Conservation (phyloP, 2,113 vertebrate genomes). For the Lonchura striata region DNA sequence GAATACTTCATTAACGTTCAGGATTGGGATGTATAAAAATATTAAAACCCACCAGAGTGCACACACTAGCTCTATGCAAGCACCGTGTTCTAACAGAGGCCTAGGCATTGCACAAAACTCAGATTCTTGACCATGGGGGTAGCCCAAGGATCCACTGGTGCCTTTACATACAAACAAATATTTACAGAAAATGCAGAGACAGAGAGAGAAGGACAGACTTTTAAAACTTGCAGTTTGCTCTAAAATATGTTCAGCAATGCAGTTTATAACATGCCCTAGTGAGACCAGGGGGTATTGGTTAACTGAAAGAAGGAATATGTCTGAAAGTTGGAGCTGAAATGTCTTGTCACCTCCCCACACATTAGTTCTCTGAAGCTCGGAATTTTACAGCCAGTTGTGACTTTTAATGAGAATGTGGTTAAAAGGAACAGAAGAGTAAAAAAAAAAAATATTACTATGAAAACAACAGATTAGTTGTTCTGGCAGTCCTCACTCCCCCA, state of each 20-base stretch:
- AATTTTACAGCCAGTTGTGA: constrained; percentile 27
- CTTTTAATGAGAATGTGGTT: background rate
- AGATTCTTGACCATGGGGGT: background rate
- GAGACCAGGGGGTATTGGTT: background rate
- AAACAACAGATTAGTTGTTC: constrained; percentile 3
- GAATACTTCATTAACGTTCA: constrained; percentile 32
- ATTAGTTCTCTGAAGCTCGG: background rate
- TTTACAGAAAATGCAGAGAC: constrained; percentile 57
- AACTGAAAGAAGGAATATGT: constrained; percentile 14
- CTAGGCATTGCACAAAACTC: constrained; percentile 52
- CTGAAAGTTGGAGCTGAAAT: constrained; percentile 10
- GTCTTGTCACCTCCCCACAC: background rate
- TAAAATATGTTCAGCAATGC: constrained; percentile 19
- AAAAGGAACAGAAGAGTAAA: background rate
- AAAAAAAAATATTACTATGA: background rate
- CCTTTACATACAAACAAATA: constrained; percentile 57
- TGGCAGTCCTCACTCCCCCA: background rate
- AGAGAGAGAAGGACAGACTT: background rate
- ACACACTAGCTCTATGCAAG: constrained; percentile 60
- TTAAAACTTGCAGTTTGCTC: background rate
- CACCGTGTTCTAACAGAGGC: constrained; percentile 55
- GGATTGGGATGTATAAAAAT: constrained; percentile 61
- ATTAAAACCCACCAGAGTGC: constrained; percentile 62
- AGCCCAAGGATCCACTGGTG: constrained; percentile 42
- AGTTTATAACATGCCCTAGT: constrained; percentile 21